Evolutionary conservation across 1,140 invertebrate species (phyloP).

Genomic region (Calephelis virginiensis): DNA sequence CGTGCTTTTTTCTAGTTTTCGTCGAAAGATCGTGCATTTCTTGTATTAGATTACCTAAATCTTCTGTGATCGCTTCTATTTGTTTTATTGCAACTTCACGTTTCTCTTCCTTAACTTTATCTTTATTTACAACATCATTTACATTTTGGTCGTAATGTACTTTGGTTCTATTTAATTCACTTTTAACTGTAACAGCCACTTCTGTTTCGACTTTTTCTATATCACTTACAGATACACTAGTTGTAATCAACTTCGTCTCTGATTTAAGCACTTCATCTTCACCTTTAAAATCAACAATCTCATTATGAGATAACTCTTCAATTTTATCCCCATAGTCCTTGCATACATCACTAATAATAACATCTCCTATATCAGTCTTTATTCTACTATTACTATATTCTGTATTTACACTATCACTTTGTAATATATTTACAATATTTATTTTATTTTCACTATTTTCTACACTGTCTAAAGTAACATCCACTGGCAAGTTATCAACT

Average conservation of each 20-base stretch:
- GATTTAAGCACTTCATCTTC: constrained; percentile 40
- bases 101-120: constrained; percentile 37
- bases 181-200: constrained; percentile 42
- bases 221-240: constrained; percentile 42
- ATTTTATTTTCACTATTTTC: constrained; percentile 25
- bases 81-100: constrained; percentile 48
- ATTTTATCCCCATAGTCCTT: constrained; percentile 37
- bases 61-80: constrained; percentile 55
- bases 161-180: constrained; percentile 49
- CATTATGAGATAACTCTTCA: constrained; percentile 44
- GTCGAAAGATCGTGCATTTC: constrained; percentile 54
- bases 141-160: constrained; percentile 53
- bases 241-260: constrained; percentile 56
- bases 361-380: constrained; percentile 28
- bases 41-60: constrained; percentile 56
- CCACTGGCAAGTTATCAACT: constrained; percentile 17
- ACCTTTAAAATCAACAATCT: constrained; percentile 34
- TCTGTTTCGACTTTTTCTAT: constrained; percentile 41
- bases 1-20: constrained; percentile 41
- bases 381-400: constrained; percentile 30
- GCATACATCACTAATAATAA: constrained; percentile 22
- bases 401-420: constrained; percentile 20
- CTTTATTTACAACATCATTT: constrained; percentile 28
- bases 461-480: constrained; percentile 10
- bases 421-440: constrained; percentile 24